phyloP scores from a whole-genome alignment of 2,888 invertebrate genomes.

The Hololepta plana region DNA sequence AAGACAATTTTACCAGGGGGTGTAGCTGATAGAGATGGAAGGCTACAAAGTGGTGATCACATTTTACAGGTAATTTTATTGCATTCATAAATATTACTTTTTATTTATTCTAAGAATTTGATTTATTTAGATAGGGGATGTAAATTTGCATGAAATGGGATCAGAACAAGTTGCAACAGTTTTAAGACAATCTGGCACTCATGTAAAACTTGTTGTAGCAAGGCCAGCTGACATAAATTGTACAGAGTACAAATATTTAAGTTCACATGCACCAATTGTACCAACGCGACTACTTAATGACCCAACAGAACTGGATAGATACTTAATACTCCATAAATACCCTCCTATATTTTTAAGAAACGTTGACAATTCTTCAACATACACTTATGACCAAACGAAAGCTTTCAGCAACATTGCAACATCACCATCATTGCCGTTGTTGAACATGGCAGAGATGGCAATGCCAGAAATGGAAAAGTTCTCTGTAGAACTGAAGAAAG shows the following conservation, averaged over 20 bases:
- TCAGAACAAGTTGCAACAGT: constrained; percentile 96
- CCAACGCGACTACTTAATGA: constrained; percentile 64
- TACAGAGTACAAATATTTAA: constrained; percentile 36
- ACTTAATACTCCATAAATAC: constrained; percentile 68
- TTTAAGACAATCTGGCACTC: constrained; percentile 84
- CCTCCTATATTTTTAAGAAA: constrained; percentile 62
- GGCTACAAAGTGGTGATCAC: constrained; percentile 93
- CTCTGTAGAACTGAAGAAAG: constrained; percentile 84
- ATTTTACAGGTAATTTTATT: constrained; percentile 65
- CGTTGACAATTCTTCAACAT: too few relatives aligned
- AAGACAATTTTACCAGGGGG: constrained; percentile 97
- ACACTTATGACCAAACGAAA: constrained; percentile 9
- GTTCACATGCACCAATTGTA: constrained; percentile 41
- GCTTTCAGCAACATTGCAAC: constrained; percentile 13
- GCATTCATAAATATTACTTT: constrained; percentile 25
- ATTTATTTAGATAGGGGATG: constrained; percentile 24
- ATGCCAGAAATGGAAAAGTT: constrained; percentile 88
- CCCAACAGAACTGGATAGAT: constrained; percentile 70
- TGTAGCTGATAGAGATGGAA: constrained; percentile 93
- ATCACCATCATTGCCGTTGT: constrained; percentile 28
- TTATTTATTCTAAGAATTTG: not conserved
- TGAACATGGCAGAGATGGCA: constrained; percentile 40
- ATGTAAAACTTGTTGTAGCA: constrained; percentile 87
- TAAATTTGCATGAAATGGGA: constrained; percentile 87
- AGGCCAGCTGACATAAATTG: constrained; percentile 63